phyloP scores from a whole-genome alignment of 2,888 invertebrate genomes.

The Trisateles emortualis region DNA sequence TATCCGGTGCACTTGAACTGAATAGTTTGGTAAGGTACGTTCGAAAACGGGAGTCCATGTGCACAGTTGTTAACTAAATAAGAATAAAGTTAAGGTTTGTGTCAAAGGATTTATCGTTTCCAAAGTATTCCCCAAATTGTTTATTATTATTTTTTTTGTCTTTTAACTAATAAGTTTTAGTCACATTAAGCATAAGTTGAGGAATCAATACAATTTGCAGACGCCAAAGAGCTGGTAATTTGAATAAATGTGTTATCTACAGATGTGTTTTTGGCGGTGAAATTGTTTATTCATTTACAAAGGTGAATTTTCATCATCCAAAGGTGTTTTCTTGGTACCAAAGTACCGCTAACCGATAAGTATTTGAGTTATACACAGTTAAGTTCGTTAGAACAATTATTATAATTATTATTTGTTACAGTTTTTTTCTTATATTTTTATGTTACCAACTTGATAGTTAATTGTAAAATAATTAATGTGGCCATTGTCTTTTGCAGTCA shows the following conservation, averaged over 20 bases:
- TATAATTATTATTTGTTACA: constrained; percentile 62
- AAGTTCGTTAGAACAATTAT: constrained; percentile 53
- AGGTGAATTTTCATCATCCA: constrained; percentile 50
- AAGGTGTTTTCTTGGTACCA: constrained; percentile 50
- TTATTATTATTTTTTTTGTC: constrained; percentile 73
- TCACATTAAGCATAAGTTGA: constrained; percentile 78
- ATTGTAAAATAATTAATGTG: constrained; percentile 69
- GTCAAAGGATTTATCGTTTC: constrained; percentile 87
- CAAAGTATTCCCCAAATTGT: constrained; percentile 87
- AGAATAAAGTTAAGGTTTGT: constrained; percentile 84
- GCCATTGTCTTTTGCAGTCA: constrained; percentile 77
- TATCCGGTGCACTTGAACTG: constrained; percentile 83
- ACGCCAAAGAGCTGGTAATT: constrained; percentile 77
- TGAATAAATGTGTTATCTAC: constrained; percentile 32
- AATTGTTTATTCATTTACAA: constrained; percentile 45
- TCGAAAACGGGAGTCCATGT: constrained; percentile 75
- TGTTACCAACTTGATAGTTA: constrained; percentile 77
- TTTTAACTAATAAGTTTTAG: constrained; percentile 77
- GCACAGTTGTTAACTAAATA: constrained; percentile 86
- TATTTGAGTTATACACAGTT: constrained; percentile 46
- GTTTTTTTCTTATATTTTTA: constrained; percentile 67
- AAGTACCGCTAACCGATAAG: constrained; percentile 36
- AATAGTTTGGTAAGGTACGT: constrained; percentile 66
- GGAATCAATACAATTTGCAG: constrained; percentile 66
- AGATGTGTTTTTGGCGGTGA: constrained; percentile 37